Percentiles rank a stretch among this genome's conserved stretches.
phyloP scores from a whole-genome alignment of 2,113 vertebrate species.

The Podarcis raffonei region DNA sequence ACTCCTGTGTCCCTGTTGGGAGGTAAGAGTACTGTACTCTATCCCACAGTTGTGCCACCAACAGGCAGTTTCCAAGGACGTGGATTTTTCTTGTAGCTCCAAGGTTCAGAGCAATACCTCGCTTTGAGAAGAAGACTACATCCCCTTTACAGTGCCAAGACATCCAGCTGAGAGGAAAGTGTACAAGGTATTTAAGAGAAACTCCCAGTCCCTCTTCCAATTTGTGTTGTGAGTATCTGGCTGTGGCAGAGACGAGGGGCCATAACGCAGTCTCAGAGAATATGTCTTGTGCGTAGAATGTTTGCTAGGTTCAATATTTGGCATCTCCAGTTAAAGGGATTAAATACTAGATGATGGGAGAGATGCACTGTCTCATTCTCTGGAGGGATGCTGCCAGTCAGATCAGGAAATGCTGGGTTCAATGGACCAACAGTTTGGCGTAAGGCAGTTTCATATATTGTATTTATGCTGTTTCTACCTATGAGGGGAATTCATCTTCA shows the following conservation, averaged over 20 bases:
- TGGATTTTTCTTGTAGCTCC: neutral
- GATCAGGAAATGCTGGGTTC: neutral
- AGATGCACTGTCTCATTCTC: neutral
- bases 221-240: slow-evolving; percentile 33
- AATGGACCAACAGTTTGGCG: neutral
- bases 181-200: neutral
- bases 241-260: neutral
- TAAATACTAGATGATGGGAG: neutral
- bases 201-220: neutral
- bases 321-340: neutral
- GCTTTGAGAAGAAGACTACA: slow-evolving; percentile 14
- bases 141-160: neutral
- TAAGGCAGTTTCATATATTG: neutral
- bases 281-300: neutral
- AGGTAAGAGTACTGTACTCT: neutral
- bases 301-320: neutral
- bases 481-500: neutral
- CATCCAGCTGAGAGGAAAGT: neutral
- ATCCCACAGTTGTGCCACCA: neutral
- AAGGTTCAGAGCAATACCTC: neutral
- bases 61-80: slow-evolving; percentile 4
- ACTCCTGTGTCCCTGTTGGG: neutral
- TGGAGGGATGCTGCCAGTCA: neutral
- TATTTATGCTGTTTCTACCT: neutral
- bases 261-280: neutral